Evolutionary conservation across 1,140 invertebrate species (phyloP), one percentile per base, ranked within the genome.

Genomic region (Drosophila punjabiensis): DNA sequence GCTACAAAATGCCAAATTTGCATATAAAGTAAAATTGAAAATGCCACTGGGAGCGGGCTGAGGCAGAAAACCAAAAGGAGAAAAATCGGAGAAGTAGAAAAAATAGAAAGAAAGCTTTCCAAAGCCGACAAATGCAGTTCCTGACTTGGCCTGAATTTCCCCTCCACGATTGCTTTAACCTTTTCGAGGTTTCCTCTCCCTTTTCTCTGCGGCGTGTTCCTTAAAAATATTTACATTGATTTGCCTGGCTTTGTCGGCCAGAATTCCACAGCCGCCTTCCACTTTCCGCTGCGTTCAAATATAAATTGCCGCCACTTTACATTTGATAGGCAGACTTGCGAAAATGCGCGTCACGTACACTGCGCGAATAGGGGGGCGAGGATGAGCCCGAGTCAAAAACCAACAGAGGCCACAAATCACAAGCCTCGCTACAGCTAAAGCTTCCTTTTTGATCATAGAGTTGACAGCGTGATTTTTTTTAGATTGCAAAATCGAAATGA

Each of bases 11-110:
- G 85, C 85, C 85, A 89, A 89, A 89, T 89, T 89, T 89, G 85
- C 85, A 89, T 89, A 89, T 89, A 89, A 90, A 89, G 86, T 89
- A 90, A 89, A 89, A 89, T 89, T 89, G 84, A 88, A 88, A 88
- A 88, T 89, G 84, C 85, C 81, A 80, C 69, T 83, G 85, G 81
- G 66, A 76, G 77, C 67, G 55, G 56, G 56, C 68, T 56, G 35
- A 60, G 55, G 77, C 55, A 39, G 58, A 39, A 61, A 63, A 56
- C 37, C 47, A 16, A 62, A 47, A 63, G 53, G 35, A 53, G 39
- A 45, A 52, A 61, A 70, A 70, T 47, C 61, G 20, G 20, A 63
- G 60, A 55, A 65, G 55, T 63, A 70, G 63, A 68, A 24, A 47
- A 24, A 14, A 24, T 47, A 24, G 45, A 47, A 74, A 60, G 61